Base-by-base conservation (phyloP, 2,113 vertebrate genomes). In the Onychostoma macrolepis region DNA sequence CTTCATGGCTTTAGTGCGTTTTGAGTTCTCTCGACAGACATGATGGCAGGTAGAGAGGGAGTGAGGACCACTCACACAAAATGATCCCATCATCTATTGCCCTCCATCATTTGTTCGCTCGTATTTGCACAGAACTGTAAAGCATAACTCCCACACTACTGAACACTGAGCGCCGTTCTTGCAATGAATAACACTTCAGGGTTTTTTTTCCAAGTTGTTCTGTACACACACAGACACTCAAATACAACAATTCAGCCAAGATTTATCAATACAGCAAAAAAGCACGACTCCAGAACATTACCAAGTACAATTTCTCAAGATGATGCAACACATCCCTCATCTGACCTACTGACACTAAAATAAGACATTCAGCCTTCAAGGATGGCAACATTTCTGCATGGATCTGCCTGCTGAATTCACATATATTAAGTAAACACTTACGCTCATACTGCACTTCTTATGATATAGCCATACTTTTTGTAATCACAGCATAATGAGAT, bases 141-240 rank as follows among this genome's bases (percentile, higher is more conserved):
- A 84, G 48, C 48, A 17, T 28, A 74, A 38, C 67, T 84, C 83
- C 83, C 69, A 84, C 69, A 17, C 67, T 36, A 26, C 69, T 36
- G 83, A 84, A 38, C 21, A 74, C 3, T 11, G 48, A 74, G 67
- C 2, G 4, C 1, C 13, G 43, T 63, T 80, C 78, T 41, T 30
- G 43, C 41, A 82, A 33, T 58, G 48, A 84, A 84, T 58, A 84
- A 75, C 83, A 74, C 69, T 84, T 84, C 67, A n/a, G 28, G 50
- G 15, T 19, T 12, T 17, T 81, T 83, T 69, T 50, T 50, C 33
- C 26, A 33, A 83, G 63, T 19, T 65, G 58, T 50, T 53, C 21
- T 84, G 58, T 45, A 65, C 19, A 83, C 76, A 58, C 45, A 45
- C 30, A 83, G 61, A 86, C 80, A 71, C 53, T 75, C 58, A 86